A percentile compares a stretch with the other conserved stretches of the same genome.
Conservation (phyloP, 2,888 invertebrate genomes). For the Hyppa rectilinea region DNA sequence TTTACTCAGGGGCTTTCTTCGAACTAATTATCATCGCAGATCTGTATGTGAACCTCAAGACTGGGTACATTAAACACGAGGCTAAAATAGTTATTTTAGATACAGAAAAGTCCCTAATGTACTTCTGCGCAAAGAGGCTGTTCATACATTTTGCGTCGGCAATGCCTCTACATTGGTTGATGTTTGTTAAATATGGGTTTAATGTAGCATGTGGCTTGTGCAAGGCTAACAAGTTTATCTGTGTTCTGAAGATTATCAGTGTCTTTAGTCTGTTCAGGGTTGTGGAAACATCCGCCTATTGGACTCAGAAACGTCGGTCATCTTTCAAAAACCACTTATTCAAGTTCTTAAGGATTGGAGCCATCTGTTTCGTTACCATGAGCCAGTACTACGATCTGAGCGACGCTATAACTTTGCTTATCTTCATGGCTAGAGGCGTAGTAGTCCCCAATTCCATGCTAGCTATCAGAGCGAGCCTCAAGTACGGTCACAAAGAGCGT, state of each 20-base stretch:
- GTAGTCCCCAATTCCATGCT: conserved; percentile 13
- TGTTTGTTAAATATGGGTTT: conserved; percentile 40
- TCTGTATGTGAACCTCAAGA: conserved; percentile 46
- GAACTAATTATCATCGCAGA: conserved; percentile 53
- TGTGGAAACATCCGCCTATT: conserved; percentile 36
- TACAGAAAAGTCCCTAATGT: background rate
- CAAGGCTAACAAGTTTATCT: conserved; percentile 44
- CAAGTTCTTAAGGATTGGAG: conserved; percentile 39
- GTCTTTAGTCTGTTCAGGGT: conserved; percentile 37
- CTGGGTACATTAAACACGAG: conserved; percentile 42
- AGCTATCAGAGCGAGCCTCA: conserved; percentile 1
- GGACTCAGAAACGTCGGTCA: conserved; percentile 15
- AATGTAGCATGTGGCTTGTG: conserved; percentile 41
- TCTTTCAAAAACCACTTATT: background rate
- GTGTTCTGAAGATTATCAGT: conserved; percentile 42
- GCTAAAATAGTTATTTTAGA: conserved; percentile 40
- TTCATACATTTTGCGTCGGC: conserved; percentile 39
- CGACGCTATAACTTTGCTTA: conserved; percentile 34
- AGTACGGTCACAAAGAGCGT: background rate
- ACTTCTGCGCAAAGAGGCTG: conserved; percentile 35
- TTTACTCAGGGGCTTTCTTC: conserved; percentile 22
- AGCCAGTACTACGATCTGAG: conserved; percentile 40
- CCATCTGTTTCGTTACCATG: conserved; percentile 20
- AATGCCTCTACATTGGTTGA: conserved; percentile 46
- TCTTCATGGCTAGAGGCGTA: conserved; percentile 2